phyloP scores from a whole-genome alignment of 2,113 vertebrate genomes.

The Peromyscus polionotus region DNA sequence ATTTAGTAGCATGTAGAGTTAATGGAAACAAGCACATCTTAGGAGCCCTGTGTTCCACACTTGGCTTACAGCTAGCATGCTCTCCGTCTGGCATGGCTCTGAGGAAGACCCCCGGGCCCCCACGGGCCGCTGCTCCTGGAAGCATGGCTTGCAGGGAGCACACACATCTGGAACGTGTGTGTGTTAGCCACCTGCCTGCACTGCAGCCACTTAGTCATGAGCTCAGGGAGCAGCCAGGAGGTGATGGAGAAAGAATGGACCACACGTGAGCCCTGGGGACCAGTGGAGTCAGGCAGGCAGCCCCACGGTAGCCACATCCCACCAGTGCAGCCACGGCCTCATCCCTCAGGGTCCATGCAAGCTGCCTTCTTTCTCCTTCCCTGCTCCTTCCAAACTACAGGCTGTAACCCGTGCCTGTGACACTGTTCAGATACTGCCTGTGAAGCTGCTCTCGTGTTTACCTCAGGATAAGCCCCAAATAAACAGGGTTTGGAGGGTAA shows the following conservation, averaged over 20 bases:
- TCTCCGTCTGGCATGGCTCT: not conserved
- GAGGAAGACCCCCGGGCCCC: not conserved
- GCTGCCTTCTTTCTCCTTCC: not conserved
- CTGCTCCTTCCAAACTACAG: not conserved
- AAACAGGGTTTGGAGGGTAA: too few relatives aligned
- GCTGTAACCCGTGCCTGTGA: not conserved
- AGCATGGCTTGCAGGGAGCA: not conserved
- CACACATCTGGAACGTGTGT: too few relatives aligned
- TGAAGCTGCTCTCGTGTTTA: not conserved
- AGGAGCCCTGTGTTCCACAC: too few relatives aligned
- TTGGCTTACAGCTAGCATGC: not conserved
- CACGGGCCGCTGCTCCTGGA: fast-evolving
- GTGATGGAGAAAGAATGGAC: not conserved
- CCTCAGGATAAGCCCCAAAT: not conserved
- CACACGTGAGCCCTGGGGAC: not conserved
- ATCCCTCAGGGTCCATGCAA: not conserved
- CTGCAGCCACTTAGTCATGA: not conserved
- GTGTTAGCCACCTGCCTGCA: not conserved
- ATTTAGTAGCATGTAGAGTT: not conserved
- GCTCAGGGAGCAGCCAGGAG: not conserved
- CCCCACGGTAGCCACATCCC: too few relatives aligned
- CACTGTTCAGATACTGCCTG: not conserved
- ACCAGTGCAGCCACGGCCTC: not conserved
- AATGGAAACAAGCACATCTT: not conserved
- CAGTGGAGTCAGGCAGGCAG: not conserved